Base-by-base conservation (phyloP, 1,140 invertebrate genomes). In the Nomia melanderi region DNA sequence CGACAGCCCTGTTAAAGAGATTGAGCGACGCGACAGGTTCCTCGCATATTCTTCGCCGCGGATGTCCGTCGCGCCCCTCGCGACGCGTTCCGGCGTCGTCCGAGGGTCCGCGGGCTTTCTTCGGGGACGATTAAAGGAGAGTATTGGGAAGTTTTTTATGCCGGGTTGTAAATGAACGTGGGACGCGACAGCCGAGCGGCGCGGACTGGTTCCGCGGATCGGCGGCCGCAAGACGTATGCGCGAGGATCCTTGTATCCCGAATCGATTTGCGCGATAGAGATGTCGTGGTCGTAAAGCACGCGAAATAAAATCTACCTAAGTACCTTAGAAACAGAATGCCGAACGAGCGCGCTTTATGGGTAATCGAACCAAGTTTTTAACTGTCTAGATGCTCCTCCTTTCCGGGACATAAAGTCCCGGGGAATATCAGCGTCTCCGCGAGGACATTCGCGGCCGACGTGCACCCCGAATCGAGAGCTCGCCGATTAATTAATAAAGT, bases 301-400 rank as follows among this genome's bases (percentile, higher is more conserved):
- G 50, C 50, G 50, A 85, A 83, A 88, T 88, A 86, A 88, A 88
- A 87, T 77, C 85, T 75, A 84, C 62, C 33, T 78, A 80, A 88
- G 84, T 83, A 72, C 67, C 77, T 36, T 50, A 63, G 78, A 81
- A 87, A 85, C 87, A 87, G 86, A 88, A 88, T 87, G 86, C 75
- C 79, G 77, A 78, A 71, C 77, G 77, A 76, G 57, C 60, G 31
- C 62, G 20, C 73, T 88, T 88, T 88, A 88, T 88, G 84, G 84
- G 78, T 77, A 86, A 84, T 88, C 84, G 87, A 86, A 86, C 53
- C 66, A 81, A 87, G 60, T 87, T 88, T 88, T 87, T 85, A 86
- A 88, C 87, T 84, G 77, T 81, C 84, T 79, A 80, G 80, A 83
- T 84, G 64, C 60, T 78, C 74, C 69, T 74, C 57, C 77, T 83